phyloP scores from a whole-genome alignment of 1,140 invertebrate species.

The Zaprionus nigranus region DNA sequence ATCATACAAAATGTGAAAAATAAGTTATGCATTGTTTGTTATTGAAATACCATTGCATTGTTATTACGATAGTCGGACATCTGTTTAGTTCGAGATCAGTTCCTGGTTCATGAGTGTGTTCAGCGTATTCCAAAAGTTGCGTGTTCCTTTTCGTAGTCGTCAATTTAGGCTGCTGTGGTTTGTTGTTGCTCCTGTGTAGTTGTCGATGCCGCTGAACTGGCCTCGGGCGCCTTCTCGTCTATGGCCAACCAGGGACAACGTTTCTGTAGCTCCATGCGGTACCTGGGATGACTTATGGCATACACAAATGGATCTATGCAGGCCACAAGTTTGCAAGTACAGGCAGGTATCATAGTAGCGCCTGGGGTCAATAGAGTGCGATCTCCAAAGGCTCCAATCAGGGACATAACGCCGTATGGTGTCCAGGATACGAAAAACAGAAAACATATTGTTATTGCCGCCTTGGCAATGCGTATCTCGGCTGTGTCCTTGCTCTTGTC shows the following conservation, averaged over 20 bases:
- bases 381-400: constrained; percentile 93
- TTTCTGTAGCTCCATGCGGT: constrained; percentile 88
- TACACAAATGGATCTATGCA: constrained; percentile 94
- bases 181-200: constrained; percentile 75
- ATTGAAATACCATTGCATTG: constrained; percentile 15
- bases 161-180: constrained; percentile 53
- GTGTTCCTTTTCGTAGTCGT: not conserved
- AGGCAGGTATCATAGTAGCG: constrained; percentile 93
- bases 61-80: constrained; percentile 28
- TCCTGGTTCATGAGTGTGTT: constrained; percentile 13
- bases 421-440: constrained; percentile 93
- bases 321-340: constrained; percentile 92
- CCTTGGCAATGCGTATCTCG: constrained; percentile 93
- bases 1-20: constrained; percentile 12
- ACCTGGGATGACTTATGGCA: constrained; percentile 94
- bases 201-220: constrained; percentile 69
- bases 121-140: constrained; percentile 13
- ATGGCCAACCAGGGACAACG: constrained; percentile 87
- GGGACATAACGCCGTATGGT: constrained; percentile 89
- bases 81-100: not conserved
- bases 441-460: constrained; percentile 92
- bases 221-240: constrained; percentile 85
- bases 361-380: constrained; percentile 90
- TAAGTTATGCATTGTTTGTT: constrained; percentile 7
- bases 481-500: constrained; percentile 88